These are phyloP conservation scores for Hypena proboscidalis DNA, from an alignment of 2,888 invertebrate genomes.

Conservation along the genomic window DNA sequence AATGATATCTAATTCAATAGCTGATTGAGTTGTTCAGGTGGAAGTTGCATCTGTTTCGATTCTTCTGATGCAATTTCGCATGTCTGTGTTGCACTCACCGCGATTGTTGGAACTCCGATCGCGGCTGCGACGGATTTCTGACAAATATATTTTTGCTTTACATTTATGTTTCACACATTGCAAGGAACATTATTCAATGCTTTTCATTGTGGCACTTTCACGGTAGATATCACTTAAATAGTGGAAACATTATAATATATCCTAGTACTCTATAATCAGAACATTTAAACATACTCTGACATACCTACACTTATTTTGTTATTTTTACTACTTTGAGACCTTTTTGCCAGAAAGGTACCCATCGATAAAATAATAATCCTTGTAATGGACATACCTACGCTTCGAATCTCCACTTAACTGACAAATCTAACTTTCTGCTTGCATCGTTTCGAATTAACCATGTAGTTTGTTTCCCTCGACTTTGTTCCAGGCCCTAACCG, in stretches of 20 bases:
- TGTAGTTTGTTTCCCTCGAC: constrained; percentile 82
- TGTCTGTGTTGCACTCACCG: constrained; percentile 47
- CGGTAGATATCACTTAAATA: constrained; percentile 29
- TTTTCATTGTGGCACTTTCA: constrained; percentile 46
- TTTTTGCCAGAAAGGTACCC: constrained; percentile 18
- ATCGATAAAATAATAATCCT: constrained; percentile 69
- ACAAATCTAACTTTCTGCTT: constrained; percentile 76
- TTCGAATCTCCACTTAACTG: constrained; percentile 65
- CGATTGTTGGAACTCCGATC: constrained; percentile 51
- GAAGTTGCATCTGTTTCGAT: constrained; percentile 44
- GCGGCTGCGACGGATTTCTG: constrained; percentile 44
- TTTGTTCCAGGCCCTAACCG: constrained; percentile 86
- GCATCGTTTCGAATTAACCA: constrained; percentile 80
- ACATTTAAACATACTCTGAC: constrained; percentile 11
- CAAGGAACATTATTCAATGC: constrained; percentile 79
- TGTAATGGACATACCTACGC: constrained; percentile 66
- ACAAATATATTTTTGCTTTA: constrained; percentile 60
- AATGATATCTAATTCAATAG: constrained; percentile 28
- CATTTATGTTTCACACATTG: constrained; percentile 69
- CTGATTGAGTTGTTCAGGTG: constrained; percentile 53
- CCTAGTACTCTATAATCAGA: constrained; percentile 2
- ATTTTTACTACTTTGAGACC: constrained; percentile 2
- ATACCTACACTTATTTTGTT: constrained; percentile 13
- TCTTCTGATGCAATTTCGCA: constrained; percentile 45
- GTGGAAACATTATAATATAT: neutral